These are phyloP conservation scores for Leptatherina wallacei DNA, from an alignment of 2,797 vertebrate species.

Conservation along the genomic window DNA sequence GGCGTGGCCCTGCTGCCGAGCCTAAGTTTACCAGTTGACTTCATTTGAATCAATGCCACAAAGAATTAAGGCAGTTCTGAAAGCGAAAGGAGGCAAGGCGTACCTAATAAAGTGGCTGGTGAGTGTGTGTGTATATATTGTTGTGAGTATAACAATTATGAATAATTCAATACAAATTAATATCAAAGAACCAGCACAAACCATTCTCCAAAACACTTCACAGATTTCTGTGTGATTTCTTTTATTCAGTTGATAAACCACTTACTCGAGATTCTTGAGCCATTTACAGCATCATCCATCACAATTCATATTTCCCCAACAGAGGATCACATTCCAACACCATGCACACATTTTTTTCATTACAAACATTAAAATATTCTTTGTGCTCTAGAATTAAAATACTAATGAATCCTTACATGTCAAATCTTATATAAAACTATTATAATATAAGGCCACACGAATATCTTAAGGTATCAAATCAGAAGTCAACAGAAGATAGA, in stretches of 20 bases:
- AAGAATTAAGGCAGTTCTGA: no score
- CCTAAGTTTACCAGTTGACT: no score
- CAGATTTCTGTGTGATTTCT: constrained; percentile 31
- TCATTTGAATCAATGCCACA: no score
- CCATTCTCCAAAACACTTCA: neutral
- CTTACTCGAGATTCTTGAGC: constrained; percentile 3
- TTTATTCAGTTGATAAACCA: constrained; percentile 66
- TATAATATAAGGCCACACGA: constrained; percentile 43
- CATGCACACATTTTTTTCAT: constrained; percentile 49
- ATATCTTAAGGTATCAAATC: constrained; percentile 39
- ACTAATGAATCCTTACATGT: constrained; percentile 51
- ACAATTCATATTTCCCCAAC: constrained; percentile 16
- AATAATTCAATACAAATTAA: neutral
- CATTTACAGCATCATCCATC: constrained; percentile 26
- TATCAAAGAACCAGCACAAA: neutral
- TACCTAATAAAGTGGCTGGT: neutral
- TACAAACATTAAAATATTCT: constrained; percentile 57
- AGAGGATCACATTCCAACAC: constrained; percentile 28
- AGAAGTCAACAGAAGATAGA: constrained; percentile 20
- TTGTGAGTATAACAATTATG: no score
- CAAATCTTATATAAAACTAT: constrained; percentile 28
- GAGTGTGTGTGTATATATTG: neutral
- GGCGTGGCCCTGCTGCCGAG: no score
- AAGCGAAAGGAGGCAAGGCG: no score
- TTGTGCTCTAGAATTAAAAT: constrained; percentile 61